A percentile compares a stretch with the other conserved stretches of the same genome.
Conservation (phyloP, 2,888 invertebrate species). For the Cheilosia scutellata region DNA sequence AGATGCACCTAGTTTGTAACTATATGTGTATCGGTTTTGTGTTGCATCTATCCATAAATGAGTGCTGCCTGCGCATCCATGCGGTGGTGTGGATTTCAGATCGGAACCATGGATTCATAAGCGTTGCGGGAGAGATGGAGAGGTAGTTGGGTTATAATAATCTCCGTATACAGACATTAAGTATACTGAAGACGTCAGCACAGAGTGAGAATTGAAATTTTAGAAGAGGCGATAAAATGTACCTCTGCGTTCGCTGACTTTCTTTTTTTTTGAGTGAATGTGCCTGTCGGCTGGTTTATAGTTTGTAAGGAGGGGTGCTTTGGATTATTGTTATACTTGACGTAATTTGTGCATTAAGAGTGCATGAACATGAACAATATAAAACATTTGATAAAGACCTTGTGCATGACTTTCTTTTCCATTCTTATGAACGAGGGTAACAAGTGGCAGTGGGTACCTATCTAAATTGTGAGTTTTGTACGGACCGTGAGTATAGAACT, state of each 20-base stretch:
- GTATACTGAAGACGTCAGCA: slow-evolving; percentile 9
- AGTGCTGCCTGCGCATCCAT: slow-evolving; percentile 62
- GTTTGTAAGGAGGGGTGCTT: neutral
- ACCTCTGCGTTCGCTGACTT: slow-evolving; percentile 1
- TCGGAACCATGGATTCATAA: slow-evolving; percentile 42
- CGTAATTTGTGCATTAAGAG: slow-evolving; percentile 38
- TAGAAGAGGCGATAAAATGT: slow-evolving; percentile 6
- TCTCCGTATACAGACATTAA: neutral
- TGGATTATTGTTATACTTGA: slow-evolving; percentile 16
- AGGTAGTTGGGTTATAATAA: slow-evolving; percentile 12
- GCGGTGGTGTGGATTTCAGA: slow-evolving; percentile 65
- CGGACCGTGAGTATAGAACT: no score
- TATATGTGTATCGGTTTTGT: slow-evolving; percentile 37
- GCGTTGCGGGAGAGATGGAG: slow-evolving; percentile 8
- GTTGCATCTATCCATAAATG: slow-evolving; percentile 41
- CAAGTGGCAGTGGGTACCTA: neutral
- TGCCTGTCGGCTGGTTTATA: slow-evolving; percentile 1
- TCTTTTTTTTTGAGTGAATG: slow-evolving; percentile 36
- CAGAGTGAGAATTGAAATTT: slow-evolving; percentile 19
- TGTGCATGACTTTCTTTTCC: slow-evolving; percentile 17
- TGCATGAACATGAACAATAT: slow-evolving; percentile 34
- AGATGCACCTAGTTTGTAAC: slow-evolving; percentile 56
- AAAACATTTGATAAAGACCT: neutral
- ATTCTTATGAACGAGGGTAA: slow-evolving; percentile 1
- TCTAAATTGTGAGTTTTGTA: neutral